A percentile compares a stretch with the other conserved stretches of the same genome.
Evolutionary conservation across 2,797 vertebrate genomes (phyloP).

Genomic region (Sarcoramphus papa): DNA sequence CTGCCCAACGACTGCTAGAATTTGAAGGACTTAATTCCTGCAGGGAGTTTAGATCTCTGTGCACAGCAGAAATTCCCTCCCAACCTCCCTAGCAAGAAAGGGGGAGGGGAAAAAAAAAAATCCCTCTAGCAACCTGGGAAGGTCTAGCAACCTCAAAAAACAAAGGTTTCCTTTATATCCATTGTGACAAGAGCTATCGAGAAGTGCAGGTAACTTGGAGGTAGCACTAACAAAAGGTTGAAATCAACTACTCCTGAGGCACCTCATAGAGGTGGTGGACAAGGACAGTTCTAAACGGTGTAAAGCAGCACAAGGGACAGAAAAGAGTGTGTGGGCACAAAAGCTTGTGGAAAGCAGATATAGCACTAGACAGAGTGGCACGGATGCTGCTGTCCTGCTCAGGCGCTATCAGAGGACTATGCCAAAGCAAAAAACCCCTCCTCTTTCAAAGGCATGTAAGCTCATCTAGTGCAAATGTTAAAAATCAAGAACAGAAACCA

Average conservation of each 20-base stretch:
- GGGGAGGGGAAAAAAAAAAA: fast-evolving
- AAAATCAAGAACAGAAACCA: not conserved
- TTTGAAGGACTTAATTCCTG: not conserved
- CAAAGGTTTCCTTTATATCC: not conserved
- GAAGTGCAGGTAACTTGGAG: not conserved
- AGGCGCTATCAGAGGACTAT: not conserved
- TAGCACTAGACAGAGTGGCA: not conserved
- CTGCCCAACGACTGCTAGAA: not conserved
- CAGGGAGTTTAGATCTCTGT: not conserved
- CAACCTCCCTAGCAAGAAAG: not conserved
- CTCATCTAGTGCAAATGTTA: not conserved
- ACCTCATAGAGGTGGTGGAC: not conserved
- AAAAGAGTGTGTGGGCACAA: not conserved
- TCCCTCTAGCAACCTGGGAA: not conserved
- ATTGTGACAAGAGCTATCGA: not conserved
- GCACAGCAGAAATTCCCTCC: not conserved
- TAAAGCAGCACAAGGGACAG: not conserved
- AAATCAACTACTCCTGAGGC: not conserved
- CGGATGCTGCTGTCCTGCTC: not conserved
- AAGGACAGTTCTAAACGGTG: not conserved
- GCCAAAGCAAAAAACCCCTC: not conserved
- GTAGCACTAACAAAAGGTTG: not conserved
- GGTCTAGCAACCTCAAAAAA: not conserved
- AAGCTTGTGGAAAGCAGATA: not conserved
- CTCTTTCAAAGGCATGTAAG: not conserved